A percentile compares a stretch with the other conserved stretches of the same genome.
Conservation (phyloP, 2,113 vertebrate genomes). For the Vulpes ferrilata region DNA sequence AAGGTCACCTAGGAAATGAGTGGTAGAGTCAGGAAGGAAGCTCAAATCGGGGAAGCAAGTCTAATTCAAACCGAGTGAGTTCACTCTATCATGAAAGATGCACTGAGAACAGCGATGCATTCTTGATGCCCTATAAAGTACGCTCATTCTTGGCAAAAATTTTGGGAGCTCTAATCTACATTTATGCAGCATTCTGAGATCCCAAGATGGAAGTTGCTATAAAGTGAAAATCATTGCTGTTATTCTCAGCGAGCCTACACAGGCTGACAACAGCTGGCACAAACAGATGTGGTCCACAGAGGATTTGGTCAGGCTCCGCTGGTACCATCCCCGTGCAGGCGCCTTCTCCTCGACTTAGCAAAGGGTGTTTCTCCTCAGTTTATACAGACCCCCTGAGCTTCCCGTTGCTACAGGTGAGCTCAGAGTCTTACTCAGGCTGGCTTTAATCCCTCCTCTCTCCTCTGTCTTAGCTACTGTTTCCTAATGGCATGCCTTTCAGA, state of each 20-base stretch:
- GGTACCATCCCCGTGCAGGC: background rate
- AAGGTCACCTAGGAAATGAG: background rate
- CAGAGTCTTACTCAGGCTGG: background rate
- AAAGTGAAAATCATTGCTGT: conserved; percentile 82
- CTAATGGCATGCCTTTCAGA: background rate
- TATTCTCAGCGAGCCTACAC: conserved; percentile 79
- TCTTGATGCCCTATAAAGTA: conserved; percentile 27
- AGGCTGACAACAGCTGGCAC: conserved; percentile 75
- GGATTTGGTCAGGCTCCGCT: conserved; percentile 59
- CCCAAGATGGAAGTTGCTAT: conserved; percentile 82
- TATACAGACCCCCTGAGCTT: rapidly evolving
- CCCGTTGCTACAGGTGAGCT: background rate
- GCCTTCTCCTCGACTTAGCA: conserved; percentile 40
- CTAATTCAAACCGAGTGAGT: background rate
- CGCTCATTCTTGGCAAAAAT: conserved; percentile 41
- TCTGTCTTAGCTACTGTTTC: background rate
- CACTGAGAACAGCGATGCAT: background rate
- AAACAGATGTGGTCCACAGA: conserved; percentile 63
- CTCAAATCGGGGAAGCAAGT: background rate
- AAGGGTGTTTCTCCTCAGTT: conserved; percentile 42
- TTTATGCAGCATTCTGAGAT: conserved; percentile 78
- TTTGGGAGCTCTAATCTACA: conserved; percentile 66
- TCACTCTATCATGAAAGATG: background rate
- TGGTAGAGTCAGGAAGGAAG: background rate
- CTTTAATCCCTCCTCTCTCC: background rate